Evolutionary conservation across 2,797 vertebrate species (phyloP).

Genomic region (Myiotriccus ornatus): DNA sequence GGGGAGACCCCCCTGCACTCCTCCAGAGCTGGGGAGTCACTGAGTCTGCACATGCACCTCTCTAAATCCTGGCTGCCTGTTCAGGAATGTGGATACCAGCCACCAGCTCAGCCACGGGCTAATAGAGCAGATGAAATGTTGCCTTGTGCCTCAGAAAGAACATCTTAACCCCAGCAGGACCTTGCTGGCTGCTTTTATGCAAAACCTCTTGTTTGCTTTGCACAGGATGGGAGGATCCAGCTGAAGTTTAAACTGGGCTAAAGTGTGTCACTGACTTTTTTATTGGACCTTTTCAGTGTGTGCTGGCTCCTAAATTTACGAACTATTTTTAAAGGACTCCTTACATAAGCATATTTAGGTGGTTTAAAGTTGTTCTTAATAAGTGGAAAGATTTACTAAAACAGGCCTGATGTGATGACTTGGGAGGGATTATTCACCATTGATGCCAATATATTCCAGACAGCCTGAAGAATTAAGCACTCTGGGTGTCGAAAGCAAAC

Average conservation of each 20-base stretch:
- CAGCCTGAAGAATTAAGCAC: constrained; percentile 46
- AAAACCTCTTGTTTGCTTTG: not conserved
- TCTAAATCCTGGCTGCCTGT: not conserved
- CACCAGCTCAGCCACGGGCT: not conserved
- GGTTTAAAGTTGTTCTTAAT: constrained; percentile 10
- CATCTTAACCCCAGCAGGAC: not conserved
- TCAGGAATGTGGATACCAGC: not conserved
- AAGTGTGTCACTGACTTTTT: not conserved
- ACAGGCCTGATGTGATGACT: constrained; percentile 29
- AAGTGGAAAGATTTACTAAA: constrained; percentile 65
- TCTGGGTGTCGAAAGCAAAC: constrained; percentile 13
- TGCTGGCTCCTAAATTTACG: not conserved
- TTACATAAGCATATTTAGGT: constrained; percentile 1
- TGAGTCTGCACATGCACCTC: not conserved
- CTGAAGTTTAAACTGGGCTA: not conserved
- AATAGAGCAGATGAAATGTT: not conserved
- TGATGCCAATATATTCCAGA: constrained; percentile 53
- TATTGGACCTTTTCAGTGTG: not conserved
- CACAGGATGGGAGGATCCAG: not conserved
- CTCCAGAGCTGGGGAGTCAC: not conserved
- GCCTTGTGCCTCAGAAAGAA: not conserved
- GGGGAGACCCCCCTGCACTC: not conserved
- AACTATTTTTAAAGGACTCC: constrained; percentile 37
- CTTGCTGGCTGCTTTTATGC: not conserved
- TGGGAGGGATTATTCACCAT: constrained; percentile 46